Percentiles rank a stretch among this genome's conserved stretches.
phyloP scores from a whole-genome alignment of 64 coral and sea anemone genomes.

The Montipora capricornis region DNA sequence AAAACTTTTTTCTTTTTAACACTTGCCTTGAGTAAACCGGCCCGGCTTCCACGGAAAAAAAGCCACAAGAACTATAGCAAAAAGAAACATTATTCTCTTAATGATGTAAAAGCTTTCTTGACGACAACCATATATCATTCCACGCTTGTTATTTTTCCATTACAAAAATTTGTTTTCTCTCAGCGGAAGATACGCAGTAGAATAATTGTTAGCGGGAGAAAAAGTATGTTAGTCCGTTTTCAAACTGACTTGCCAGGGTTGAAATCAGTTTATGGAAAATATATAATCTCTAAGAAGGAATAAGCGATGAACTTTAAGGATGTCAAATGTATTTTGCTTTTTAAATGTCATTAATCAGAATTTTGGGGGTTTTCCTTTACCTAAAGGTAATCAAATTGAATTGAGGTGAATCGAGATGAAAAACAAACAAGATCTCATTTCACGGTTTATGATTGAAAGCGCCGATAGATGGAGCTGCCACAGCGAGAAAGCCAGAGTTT shows the following conservation, averaged over 20 bases:
- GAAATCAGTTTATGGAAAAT: no score
- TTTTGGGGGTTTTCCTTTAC: conserved; percentile 3
- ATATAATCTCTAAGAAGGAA: not conserved
- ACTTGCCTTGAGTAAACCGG: not conserved
- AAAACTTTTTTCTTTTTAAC: not conserved
- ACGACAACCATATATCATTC: not conserved
- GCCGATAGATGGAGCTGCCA: conserved; percentile 33
- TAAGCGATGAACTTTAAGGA: not conserved
- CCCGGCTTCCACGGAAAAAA: not conserved
- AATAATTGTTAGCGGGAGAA: not conserved
- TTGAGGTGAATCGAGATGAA: not conserved
- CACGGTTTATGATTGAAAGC: conserved; percentile 36
- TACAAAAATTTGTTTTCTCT: not conserved
- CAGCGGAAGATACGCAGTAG: not conserved
- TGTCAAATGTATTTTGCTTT: not conserved
- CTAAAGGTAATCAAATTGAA: conserved; percentile 12
- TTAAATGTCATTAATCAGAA: not conserved
- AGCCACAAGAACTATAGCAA: not conserved
- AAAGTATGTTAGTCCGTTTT: no score
- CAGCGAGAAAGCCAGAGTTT: conserved; percentile 35
- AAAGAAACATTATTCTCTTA: conserved; percentile 15
- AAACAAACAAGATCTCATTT: conserved; percentile 55
- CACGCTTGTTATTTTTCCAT: not conserved
- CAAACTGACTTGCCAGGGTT: no score
- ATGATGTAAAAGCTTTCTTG: conserved; percentile 35